Conservation (phyloP, 2,888 invertebrate genomes). For the Ophioninae sp. region DNA sequence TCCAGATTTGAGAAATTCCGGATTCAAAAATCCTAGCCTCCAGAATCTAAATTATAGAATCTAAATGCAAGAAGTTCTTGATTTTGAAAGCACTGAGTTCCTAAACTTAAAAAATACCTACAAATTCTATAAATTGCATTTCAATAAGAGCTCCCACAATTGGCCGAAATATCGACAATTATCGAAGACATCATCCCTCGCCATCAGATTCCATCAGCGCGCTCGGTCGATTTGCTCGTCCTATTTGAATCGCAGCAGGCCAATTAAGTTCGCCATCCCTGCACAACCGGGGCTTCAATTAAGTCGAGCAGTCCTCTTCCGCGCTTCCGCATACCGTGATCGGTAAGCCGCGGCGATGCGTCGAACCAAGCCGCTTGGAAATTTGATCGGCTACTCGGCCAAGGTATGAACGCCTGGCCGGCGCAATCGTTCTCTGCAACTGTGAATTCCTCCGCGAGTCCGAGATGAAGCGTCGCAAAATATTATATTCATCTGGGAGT, state of each 20-base stretch:
- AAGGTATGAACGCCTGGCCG: background rate
- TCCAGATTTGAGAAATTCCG: no score
- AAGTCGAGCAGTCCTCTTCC: background rate
- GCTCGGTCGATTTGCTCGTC: background rate
- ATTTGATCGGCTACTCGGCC: background rate
- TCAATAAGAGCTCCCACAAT: background rate
- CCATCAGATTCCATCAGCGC: background rate
- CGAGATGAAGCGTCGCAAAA: conserved; percentile 53
- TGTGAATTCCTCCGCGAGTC: conserved; percentile 41
- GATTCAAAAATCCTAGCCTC: no score
- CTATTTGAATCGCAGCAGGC: background rate
- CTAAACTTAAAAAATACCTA: no score
- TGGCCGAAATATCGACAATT: background rate
- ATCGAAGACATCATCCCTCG: background rate
- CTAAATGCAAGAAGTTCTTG: no score
- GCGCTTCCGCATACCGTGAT: background rate
- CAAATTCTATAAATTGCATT: no score
- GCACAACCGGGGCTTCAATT: background rate
- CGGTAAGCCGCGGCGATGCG: background rate
- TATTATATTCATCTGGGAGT: conserved; percentile 42
- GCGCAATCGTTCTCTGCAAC: background rate
- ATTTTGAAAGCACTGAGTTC: no score
- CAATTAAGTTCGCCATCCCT: background rate
- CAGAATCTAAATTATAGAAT: no score
- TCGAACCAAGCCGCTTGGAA: background rate